Evolutionary conservation across 2,113 vertebrate genomes (phyloP).

Genomic region (Struthidea cinerea): DNA sequence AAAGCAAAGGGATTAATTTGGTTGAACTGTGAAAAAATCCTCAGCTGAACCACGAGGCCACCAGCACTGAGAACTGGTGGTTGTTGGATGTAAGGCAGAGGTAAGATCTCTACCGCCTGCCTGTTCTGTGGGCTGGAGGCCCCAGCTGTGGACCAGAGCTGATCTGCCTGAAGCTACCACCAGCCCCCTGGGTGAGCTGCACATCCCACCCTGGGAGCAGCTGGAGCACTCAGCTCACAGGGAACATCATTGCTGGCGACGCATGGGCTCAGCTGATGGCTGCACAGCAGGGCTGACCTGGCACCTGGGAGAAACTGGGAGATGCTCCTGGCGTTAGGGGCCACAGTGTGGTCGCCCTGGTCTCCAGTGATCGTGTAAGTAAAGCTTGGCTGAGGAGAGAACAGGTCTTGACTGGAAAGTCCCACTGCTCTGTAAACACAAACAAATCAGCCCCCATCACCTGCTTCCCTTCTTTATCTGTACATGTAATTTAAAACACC

Average conservation of each 20-base stretch:
- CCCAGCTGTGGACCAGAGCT: not conserved
- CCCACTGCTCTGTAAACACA: constrained; percentile 39
- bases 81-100: not conserved
- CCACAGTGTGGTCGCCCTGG: not conserved
- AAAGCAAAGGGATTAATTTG: not conserved
- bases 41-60: not conserved
- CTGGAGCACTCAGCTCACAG: not conserved
- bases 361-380: not conserved
- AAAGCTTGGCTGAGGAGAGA: not conserved
- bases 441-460: constrained; percentile 50
- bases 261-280: accelerated
- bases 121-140: not conserved
- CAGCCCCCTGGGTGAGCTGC: not conserved
- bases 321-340: not conserved
- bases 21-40: not conserved
- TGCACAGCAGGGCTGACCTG: accelerated
- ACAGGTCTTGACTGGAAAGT: constrained; percentile 29
- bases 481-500: constrained; percentile 54
- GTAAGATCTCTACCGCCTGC: not conserved
- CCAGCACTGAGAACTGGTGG: not conserved
- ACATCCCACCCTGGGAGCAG: not conserved
- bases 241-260: not conserved
- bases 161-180: not conserved
- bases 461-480: constrained; percentile 63
- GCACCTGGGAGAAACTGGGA: not conserved